Conservation (phyloP, 2,888 invertebrate genomes). For the Microchrysa polita region DNA sequence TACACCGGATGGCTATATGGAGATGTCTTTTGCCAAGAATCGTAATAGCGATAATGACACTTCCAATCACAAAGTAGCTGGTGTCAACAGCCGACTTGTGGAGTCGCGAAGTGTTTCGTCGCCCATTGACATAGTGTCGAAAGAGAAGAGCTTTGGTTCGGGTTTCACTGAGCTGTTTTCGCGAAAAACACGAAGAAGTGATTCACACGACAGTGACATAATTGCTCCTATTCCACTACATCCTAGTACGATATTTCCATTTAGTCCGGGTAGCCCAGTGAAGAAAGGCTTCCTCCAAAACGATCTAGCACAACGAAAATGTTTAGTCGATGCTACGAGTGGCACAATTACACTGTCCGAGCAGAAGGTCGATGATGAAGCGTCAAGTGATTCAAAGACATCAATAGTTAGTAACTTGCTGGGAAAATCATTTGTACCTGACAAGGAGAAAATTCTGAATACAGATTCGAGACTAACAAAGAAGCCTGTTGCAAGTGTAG, state of each 20-base stretch:
- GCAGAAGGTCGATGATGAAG: background rate
- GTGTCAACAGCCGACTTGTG: background rate
- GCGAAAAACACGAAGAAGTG: slow-evolving; percentile 58
- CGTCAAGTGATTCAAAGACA: background rate
- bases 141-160: slow-evolving; percentile 47
- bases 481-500: slow-evolving; percentile 43
- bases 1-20: slow-evolving; percentile 72
- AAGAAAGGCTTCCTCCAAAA: slow-evolving; percentile 62
- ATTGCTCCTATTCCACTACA: slow-evolving; percentile 65
- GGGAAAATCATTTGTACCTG: background rate
- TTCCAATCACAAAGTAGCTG: background rate
- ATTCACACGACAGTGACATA: slow-evolving; percentile 63
- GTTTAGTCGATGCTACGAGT: slow-evolving; percentile 59
- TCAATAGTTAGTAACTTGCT: background rate
- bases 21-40: slow-evolving; percentile 67
- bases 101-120: slow-evolving; percentile 32
- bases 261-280: slow-evolving; percentile 72
- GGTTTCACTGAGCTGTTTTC: slow-evolving; percentile 48
- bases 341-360: slow-evolving; percentile 58
- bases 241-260: slow-evolving; percentile 73
- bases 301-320: slow-evolving; percentile 56
- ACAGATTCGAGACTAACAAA: slow-evolving; percentile 6
- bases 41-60: background rate
- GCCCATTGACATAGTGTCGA: slow-evolving; percentile 49
- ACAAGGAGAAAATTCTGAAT: slow-evolving; percentile 47